A percentile compares a stretch with the other conserved stretches of the same genome.
phyloP scores from a whole-genome alignment of 2,797 vertebrate genomes.

The Phataginus tetradactyla region DNA sequence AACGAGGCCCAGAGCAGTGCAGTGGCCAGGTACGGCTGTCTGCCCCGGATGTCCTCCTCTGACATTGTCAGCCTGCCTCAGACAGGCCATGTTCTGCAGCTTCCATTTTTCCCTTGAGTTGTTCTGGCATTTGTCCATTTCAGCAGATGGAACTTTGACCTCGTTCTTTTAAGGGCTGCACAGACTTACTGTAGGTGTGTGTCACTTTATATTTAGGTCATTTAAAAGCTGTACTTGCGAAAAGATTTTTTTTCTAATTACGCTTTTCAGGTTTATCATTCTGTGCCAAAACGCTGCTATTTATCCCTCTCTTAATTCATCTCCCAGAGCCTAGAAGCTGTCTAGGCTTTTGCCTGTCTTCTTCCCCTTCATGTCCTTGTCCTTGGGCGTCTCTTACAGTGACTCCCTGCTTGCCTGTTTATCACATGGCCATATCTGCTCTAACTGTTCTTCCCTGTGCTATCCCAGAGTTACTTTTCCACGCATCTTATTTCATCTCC shows the following conservation, averaged over 20 bases:
- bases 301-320: too few relatives aligned
- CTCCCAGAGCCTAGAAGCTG: too few relatives aligned
- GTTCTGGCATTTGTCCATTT: neutral
- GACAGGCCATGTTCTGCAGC: rapidly evolving
- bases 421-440: neutral
- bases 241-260: neutral
- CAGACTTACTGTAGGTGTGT: rapidly evolving
- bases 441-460: neutral
- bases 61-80: rapidly evolving
- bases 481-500: rapidly evolving
- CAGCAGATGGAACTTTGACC: rapidly evolving
- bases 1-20: neutral
- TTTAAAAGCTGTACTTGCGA: neutral
- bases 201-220: rapidly evolving
- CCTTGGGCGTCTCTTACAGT: neutral
- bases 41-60: rapidly evolving
- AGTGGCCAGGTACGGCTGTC: rapidly evolving
- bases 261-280: too few relatives aligned
- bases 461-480: too few relatives aligned
- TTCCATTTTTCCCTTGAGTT: neutral
- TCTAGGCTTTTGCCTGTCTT: too few relatives aligned
- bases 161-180: rapidly evolving
- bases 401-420: neutral
- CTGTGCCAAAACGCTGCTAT: neutral
- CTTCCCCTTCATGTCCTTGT: rapidly evolving